Percentiles rank a stretch among this genome's conserved stretches.
phyloP scores from a whole-genome alignment of 2,797 vertebrate species.

The Rhynchotus rufescens region DNA sequence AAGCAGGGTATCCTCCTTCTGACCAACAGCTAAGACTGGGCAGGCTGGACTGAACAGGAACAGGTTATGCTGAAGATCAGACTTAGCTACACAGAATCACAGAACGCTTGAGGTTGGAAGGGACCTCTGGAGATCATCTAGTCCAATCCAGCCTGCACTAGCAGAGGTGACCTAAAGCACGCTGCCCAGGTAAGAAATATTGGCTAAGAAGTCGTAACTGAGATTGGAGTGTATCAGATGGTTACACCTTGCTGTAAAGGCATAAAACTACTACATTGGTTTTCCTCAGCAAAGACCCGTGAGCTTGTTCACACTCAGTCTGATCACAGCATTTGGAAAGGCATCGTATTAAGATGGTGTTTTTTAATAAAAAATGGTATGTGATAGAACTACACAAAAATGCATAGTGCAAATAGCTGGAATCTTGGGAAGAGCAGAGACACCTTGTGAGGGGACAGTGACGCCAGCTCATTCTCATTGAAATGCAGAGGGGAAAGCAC shows the following conservation, averaged over 20 bases:
- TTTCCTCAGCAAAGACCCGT: neutral
- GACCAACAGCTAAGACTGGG: neutral
- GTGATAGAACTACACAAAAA: neutral
- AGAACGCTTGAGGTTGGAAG: too few relatives aligned
- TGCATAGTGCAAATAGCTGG: neutral
- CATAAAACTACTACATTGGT: too few relatives aligned
- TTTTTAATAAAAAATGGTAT: neutral
- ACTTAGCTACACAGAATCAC: neutral
- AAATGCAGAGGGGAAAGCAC: neutral
- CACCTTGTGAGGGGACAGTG: neutral
- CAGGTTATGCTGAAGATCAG: accelerated
- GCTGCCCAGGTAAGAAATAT: neutral
- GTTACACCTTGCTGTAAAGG: neutral
- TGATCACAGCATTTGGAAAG: neutral
- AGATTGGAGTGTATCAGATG: neutral
- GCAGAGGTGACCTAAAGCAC: too few relatives aligned
- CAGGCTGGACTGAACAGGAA: neutral
- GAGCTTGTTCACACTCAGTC: neutral
- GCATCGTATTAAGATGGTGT: neutral
- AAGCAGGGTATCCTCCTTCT: neutral
- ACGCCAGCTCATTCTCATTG: neutral
- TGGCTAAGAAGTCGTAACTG: neutral
- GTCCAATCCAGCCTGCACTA: too few relatives aligned
- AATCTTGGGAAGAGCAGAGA: neutral
- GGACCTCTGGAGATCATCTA: too few relatives aligned